Conservation (phyloP, 2,888 invertebrate species). For the Eilema griseolum region DNA sequence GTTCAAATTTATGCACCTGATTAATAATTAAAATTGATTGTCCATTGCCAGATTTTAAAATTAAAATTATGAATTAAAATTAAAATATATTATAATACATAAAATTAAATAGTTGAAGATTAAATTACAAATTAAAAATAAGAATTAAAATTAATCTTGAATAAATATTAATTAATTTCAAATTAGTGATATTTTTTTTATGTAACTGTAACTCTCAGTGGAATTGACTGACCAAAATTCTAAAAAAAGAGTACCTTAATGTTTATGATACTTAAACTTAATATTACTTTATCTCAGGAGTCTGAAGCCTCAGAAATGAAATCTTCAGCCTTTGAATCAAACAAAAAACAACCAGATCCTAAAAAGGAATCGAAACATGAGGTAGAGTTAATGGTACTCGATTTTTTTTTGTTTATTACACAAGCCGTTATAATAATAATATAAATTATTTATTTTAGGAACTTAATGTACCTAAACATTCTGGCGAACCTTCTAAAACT, state of each 20-base stretch:
- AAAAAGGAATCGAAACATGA: constrained; percentile 26
- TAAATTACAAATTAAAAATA: too few relatives aligned
- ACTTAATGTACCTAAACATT: background rate
- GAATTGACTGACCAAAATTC: constrained; percentile 27
- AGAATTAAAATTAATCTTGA: too few relatives aligned
- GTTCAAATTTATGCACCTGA: too few relatives aligned
- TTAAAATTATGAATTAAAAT: too few relatives aligned
- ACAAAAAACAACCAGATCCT: constrained; percentile 8
- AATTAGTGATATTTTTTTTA: too few relatives aligned
- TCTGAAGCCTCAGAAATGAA: constrained; percentile 24
- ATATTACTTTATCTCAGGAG: constrained; percentile 38
- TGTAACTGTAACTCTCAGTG: background rate
- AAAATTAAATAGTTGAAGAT: too few relatives aligned
- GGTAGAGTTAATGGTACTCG: constrained; percentile 16
- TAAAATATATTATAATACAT: too few relatives aligned
- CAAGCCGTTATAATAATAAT: background rate
- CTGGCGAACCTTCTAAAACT: background rate
- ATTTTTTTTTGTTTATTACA: background rate
- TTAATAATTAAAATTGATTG: too few relatives aligned
- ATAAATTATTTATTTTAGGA: constrained; percentile 10
- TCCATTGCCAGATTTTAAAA: too few relatives aligned
- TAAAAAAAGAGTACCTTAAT: constrained; percentile 14
- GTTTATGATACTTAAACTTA: background rate
- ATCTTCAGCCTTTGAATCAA: background rate
- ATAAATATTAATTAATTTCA: too few relatives aligned